Base-by-base conservation (phyloP, 2,888 invertebrate species). In the Heteromurus nitidus region DNA sequence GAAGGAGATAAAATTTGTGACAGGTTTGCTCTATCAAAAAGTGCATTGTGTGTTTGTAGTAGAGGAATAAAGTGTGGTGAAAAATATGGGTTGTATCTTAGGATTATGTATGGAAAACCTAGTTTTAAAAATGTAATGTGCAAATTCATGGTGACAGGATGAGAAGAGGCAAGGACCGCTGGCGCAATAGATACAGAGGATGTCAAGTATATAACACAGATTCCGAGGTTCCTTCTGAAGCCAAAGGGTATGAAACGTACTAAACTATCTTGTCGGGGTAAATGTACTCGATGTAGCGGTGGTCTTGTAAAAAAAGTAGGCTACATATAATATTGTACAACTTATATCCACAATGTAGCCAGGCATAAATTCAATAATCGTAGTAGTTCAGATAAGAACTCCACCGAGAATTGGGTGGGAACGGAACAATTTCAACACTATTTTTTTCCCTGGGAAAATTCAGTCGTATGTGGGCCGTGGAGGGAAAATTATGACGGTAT, bases 131-230 rank as follows among this genome's bases (percentile, higher is more conserved):
- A 55, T 55, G 36, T 31, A 36, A 72, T 69, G 76, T 70, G 64
- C 64, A 77, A 77, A 77, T 77, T 77, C 70, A 70, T 60, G 36
- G 70, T 47, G 77, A 77, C 77, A 77, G 73, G 30, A 26, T 44
- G 31, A 50, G 64, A 18, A 28, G 73, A 62, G 62, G 31, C n/a
- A 58, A 74, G 60, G n/a, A 64, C 16, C 3, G 31, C 50, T 11
- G 36, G 22, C 50, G 50, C 31, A 47, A 53, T 20, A 64, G 72
- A 62, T 64, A 74, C 65, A 44, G 42, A 74, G 42, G 74, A 75
- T 75, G 74, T 75, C 74, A 75, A 65, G 44, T 44, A 44, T 50
- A 53, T 69, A 53, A n/a, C n/a, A 69, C n/a, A 62, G 62, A 62
- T 62, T 62, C 18, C 31, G 31, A 30, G 31, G 20, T 31, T 62